Evolutionary conservation across 2,797 vertebrate species (phyloP).

Genomic region (Rhinatrema bivittatum): DNA sequence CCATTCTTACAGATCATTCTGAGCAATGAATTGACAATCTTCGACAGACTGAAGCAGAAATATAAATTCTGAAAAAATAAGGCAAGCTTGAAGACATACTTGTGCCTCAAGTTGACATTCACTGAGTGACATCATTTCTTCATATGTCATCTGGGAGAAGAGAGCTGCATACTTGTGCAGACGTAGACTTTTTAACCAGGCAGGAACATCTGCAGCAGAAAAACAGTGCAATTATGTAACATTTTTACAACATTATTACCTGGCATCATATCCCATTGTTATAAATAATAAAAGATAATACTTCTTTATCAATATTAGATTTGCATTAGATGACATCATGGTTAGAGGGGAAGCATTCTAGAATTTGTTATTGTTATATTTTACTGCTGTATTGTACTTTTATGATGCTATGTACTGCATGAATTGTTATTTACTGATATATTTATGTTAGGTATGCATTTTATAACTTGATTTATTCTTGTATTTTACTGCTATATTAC

Average conservation of each 20-base stretch:
- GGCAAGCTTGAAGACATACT: conserved; percentile 43
- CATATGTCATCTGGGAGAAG: conserved; percentile 94
- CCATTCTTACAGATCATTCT: too few species aligned
- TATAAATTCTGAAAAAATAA: background rate
- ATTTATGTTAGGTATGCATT: too few species aligned
- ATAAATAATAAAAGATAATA: rapidly evolving
- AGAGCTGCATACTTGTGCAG: conserved; percentile 93
- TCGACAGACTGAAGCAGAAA: background rate
- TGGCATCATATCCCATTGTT: rapidly evolving
- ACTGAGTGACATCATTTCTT: conserved; percentile 94
- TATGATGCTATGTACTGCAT: too few species aligned
- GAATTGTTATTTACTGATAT: too few species aligned
- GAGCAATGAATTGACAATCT: too few species aligned
- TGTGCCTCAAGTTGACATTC: conserved; percentile 93
- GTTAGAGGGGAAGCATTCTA: too few species aligned
- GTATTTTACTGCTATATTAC: too few species aligned
- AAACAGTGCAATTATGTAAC: background rate
- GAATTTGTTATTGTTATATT: too few species aligned
- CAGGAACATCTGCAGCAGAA: conserved; percentile 78
- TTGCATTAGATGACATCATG: rapidly evolving
- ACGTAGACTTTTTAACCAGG: conserved; percentile 95
- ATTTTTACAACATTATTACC: conserved; percentile 1
- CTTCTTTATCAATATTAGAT: rapidly evolving
- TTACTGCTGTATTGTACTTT: too few species aligned
- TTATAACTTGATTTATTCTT: too few species aligned